phyloP scores from a whole-genome alignment of 2,888 invertebrate genomes.

The Empis stercorea region DNA sequence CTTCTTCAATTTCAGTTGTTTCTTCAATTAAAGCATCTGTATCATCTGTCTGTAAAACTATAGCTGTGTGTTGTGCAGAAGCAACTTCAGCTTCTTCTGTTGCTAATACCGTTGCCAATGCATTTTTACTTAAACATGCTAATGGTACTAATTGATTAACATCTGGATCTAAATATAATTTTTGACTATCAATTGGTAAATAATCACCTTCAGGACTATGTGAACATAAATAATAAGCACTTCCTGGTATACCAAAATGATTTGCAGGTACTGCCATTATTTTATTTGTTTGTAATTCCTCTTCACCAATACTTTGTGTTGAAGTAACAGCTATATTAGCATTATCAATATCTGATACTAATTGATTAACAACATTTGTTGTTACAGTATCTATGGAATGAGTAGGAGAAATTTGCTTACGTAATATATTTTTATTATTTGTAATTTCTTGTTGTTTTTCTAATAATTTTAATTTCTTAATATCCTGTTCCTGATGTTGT shows the following conservation, averaged over 20 bases:
- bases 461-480: too few species aligned
- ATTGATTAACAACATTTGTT: too few species aligned
- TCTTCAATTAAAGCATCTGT: constrained; percentile 1
- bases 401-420: too few species aligned
- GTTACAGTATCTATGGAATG: too few species aligned
- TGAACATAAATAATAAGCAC: constrained; percentile 55
- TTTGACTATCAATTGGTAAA: constrained; percentile 54
- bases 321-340: too few species aligned
- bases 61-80: too few species aligned
- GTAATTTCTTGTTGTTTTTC: too few species aligned
- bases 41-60: background rate
- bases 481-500: too few species aligned
- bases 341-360: too few species aligned
- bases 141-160: constrained; percentile 26
- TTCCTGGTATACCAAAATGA: constrained; percentile 56
- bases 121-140: background rate
- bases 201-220: constrained; percentile 53
- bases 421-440: too few species aligned
- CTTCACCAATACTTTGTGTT: background rate
- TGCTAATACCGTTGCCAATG: background rate
- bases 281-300: constrained; percentile 19
- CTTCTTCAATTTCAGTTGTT: constrained; percentile 1
- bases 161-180: constrained; percentile 27
- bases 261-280: constrained; percentile 60
- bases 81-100: background rate